phyloP scores from a whole-genome alignment of 2,113 vertebrate species.

The Oryzias curvinotus region DNA sequence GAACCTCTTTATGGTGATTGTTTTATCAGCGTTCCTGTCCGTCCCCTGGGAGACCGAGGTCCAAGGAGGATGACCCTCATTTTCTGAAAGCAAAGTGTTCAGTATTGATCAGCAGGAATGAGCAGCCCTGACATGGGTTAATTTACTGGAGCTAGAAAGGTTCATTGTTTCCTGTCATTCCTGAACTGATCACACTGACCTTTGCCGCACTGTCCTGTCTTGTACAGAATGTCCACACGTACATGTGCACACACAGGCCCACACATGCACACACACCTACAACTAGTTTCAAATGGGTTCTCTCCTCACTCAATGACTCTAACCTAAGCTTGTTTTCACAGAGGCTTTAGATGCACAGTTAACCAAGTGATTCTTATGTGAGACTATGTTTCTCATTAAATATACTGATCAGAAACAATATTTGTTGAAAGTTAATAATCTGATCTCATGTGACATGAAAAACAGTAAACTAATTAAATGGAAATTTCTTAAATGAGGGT shows the following conservation, averaged over 20 bases:
- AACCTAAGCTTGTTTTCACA: too few species aligned
- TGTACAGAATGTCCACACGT: slow-evolving; percentile 10
- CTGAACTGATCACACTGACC: slow-evolving; percentile 75
- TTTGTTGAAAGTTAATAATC: too few species aligned
- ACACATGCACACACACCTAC: slow-evolving; percentile 1
- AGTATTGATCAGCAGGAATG: slow-evolving; percentile 79
- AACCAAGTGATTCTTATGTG: too few species aligned
- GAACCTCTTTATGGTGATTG: slow-evolving; percentile 80
- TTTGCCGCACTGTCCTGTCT: slow-evolving; percentile 62
- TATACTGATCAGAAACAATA: too few species aligned
- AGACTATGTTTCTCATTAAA: too few species aligned
- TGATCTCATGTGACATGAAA: too few species aligned
- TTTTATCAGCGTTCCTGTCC: slow-evolving; percentile 76
- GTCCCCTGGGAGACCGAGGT: slow-evolving; percentile 60
- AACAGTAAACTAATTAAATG: too few species aligned
- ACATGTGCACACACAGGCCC: background rate
- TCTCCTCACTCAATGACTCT: slow-evolving; percentile 20
- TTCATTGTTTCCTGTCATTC: slow-evolving; percentile 82
- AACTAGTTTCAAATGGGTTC: slow-evolving; percentile 26
- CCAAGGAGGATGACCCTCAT: slow-evolving; percentile 77
- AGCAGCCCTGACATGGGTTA: slow-evolving; percentile 76
- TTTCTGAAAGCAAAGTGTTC: slow-evolving; percentile 81
- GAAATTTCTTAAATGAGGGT: too few species aligned
- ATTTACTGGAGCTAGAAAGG: slow-evolving; percentile 78
- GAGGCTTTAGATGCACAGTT: too few species aligned